Evolutionary conservation across 2,797 vertebrate species (phyloP), one percentile per base, ranked within the genome.

Genomic region (Hozukius guyotensis): DNA sequence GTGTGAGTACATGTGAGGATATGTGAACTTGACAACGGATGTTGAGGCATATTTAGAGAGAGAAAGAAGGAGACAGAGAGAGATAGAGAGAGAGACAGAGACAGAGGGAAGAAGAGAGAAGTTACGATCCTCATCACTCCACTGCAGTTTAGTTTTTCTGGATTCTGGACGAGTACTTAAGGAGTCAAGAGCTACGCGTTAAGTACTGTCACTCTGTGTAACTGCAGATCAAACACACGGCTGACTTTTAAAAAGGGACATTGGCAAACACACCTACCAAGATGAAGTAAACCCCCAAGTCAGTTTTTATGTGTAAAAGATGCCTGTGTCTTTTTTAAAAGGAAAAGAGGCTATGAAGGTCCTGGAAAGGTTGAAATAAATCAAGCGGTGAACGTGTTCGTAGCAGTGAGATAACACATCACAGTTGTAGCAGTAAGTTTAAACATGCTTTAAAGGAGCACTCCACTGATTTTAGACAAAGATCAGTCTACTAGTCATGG

Each of bases 101-200:
- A 82, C 14, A 74, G 31, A 77, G 64, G 31, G 76, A 82, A 70
- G 38, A 63, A 89, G 85, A 91, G 81, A 89, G 81, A 83, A 78
- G 85, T 90, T 87, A 88, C 67, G 71, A 92, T 89, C 91, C 92
- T 93, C 91, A 88, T 93, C 90, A 93, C 94, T 96, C 92, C 91
- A 92, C 93, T 96, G 95, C 95, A 95, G 95, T 90, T 89, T 78
- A 80, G n/a, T 92, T 89, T 78, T 85, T 91, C 87, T 89, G 79
- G 85, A 88, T 90, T 93, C 78, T 81, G 69, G 76, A 86, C 75
- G 27, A 78, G 89, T 88, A 90, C 82, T 91, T 88, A 83, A 87
- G 73, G 83, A 88, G 81, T 81, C 55, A 18, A 82, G 82, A 85
- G 91, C 74, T 79, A 53, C 76, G 67, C 46, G 52, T 77, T 82